A percentile compares a stretch with the other conserved stretches of the same genome.
These are phyloP conservation scores for Hybos culiciformis DNA, from an alignment of 2,888 invertebrate species.

Conservation along the genomic window DNA sequence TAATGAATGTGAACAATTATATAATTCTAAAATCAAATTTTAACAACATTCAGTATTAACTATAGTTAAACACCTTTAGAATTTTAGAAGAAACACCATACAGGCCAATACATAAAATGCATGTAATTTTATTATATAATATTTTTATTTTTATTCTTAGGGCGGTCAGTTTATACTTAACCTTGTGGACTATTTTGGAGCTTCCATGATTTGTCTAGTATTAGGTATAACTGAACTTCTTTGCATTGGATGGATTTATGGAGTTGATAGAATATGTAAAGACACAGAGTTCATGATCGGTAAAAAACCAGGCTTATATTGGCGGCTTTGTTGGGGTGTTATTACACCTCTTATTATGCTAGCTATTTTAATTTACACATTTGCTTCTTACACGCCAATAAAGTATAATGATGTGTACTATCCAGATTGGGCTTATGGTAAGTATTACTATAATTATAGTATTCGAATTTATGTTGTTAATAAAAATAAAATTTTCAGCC, in stretches of 20 bases:
- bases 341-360: conserved; percentile 58
- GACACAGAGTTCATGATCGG: conserved; percentile 74
- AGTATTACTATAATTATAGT: conserved; percentile 16
- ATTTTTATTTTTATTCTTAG: conserved; percentile 30
- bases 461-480: neutral
- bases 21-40: too few species aligned
- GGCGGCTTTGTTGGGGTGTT: conserved; percentile 67
- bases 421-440: conserved; percentile 50
- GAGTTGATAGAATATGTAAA: conserved; percentile 48
- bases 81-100: too few species aligned
- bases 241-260: conserved; percentile 62
- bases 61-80: too few species aligned
- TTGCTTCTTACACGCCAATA: conserved; percentile 45
- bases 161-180: conserved; percentile 61
- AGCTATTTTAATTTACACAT: conserved; percentile 55
- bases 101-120: neutral
- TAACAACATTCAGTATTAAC: too few species aligned
- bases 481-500: conserved; percentile 15
- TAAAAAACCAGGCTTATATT: conserved; percentile 52
- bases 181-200: conserved; percentile 60
- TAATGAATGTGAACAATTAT: too few species aligned
- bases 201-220: conserved; percentile 58
- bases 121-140: neutral
- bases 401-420: conserved; percentile 45
- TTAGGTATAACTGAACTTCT: conserved; percentile 51